Base-by-base conservation (phyloP, 2,888 invertebrate species). In the Julus scandinavius region DNA sequence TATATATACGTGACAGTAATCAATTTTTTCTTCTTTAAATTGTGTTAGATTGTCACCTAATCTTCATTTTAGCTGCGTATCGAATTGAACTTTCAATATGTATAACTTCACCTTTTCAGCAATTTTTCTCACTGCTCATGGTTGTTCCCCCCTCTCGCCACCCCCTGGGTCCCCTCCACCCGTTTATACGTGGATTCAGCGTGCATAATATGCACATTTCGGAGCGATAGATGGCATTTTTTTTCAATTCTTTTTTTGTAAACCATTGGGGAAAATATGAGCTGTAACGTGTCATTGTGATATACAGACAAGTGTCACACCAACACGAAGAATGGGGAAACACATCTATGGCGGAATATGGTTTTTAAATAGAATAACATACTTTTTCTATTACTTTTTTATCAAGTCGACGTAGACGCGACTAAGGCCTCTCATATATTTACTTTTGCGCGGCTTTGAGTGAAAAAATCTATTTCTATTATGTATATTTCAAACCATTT, bases 211-310 rank as follows among this genome's bases (percentile, higher is more conserved):
- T 45, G 29, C 45, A 85, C 45, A 85, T 85, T 45, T 85, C 85
- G 49, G 85, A 85, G 49, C 85, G 85, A 85, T 85, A 45, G 63
- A 87, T 87, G 38, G 87, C 58, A 58, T 58, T 87, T 80, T 63
- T 87, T 58, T 7, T 7, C 45, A 58, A 58, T 58, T 87, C 58
- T 58, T 87, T 49, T 58, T 87, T 58, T 87, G 87, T 87, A 87
- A 87, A 58, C 87, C 87, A 58, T 58, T 58, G 87, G 87, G 87
- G 40, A 87, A 87, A 87, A 87, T 87, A 87, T 87, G 87, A 87
- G 87, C 87, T 87, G 87, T 87, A 63, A 87, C 63, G 87, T 87
- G 87, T 87, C 87, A 87, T 54, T 87, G 87, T 58, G 63, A 87
- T 41, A 6, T 58, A 63, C 87, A 87, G 87, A 87, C 87, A 87